These are phyloP conservation scores for Ceramica pisi DNA, from an alignment of 2,888 invertebrate genomes.

Conservation along the genomic window DNA sequence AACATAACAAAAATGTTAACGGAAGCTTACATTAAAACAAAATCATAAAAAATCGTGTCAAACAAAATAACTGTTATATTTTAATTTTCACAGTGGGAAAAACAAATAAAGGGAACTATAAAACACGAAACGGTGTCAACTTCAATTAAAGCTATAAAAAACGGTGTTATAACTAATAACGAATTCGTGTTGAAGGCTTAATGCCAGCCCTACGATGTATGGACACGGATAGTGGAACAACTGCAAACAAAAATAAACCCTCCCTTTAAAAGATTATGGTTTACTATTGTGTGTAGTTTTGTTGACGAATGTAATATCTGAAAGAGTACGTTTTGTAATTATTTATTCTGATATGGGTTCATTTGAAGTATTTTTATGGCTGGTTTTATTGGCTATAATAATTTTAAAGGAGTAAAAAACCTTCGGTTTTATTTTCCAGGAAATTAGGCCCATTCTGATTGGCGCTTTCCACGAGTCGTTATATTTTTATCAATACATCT, in stretches of 20 bases:
- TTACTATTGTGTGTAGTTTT: constrained; percentile 19
- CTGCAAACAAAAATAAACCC: constrained; percentile 41
- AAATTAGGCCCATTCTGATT: background rate
- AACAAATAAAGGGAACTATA: constrained; percentile 74
- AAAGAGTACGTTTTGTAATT: constrained; percentile 49
- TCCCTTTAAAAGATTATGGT: constrained; percentile 21
- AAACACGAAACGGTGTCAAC: constrained; percentile 79
- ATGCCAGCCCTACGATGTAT: constrained; percentile 53
- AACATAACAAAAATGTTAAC: constrained; percentile 34
- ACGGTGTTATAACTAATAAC: constrained; percentile 80
- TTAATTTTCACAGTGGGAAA: constrained; percentile 66
- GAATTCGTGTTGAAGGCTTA: constrained; percentile 70
- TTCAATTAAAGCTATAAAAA: constrained; percentile 83
- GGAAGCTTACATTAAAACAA: constrained; percentile 45
- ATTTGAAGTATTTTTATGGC: constrained; percentile 53
- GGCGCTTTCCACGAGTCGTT: background rate
- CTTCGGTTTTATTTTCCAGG: constrained; percentile 5
- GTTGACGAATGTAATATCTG: constrained; percentile 50
- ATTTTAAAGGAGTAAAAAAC: constrained; percentile 34
- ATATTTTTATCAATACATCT: background rate
- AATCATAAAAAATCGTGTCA: constrained; percentile 57
- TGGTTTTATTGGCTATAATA: constrained; percentile 36
- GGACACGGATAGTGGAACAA: constrained; percentile 42
- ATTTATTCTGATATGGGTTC: constrained; percentile 46
- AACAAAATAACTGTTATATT: constrained; percentile 65